Base-by-base conservation (phyloP, 2,797 vertebrate genomes). In the Muraenolepis orangiensis region DNA sequence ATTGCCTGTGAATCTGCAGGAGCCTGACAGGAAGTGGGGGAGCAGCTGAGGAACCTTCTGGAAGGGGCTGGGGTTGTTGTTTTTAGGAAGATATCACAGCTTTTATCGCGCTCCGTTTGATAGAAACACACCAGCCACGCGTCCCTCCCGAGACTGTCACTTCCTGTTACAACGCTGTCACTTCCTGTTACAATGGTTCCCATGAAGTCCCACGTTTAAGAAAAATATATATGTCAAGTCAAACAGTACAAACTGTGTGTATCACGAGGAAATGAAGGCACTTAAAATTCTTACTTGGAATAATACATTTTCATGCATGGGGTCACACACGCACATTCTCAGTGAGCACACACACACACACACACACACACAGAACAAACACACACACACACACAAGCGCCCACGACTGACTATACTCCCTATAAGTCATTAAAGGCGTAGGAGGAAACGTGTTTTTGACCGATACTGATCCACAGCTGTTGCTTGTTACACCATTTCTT, bases 311-410 rank as follows among this genome's bases (percentile, higher is more conserved):
- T 57, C 20, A 57, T n/a, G 18, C 46, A n/a, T n/a, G 6, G 20
- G 46, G n/a, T 18, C 46, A 57, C 46, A 57, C 46, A 7, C 1
- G 4, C 46, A 20, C 23, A 46, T 66, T n/a, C 31, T n/a, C n/a
- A n/a, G 29, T 23, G 31, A 30, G 46, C 10, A 36, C 64, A 61
- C 40, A 70, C 69, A 32, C 38, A 46, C 13, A 57, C 13, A 61
- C 30, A 51, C 40, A 78, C 51, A 64, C 28, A 75, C 66, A 72
- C 16, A 64, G 5, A 70, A 66, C 26, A 1, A 29, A 66, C 26
- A 66, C 64, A 57, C 46, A 57, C 3, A 20, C 18, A 46, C 18
- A 38, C 51, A 57, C 51, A 26, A 66, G 26, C 64, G 29, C 64
- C 64, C 28, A 29, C n/a, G n/a, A n/a, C n/a, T n/a, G n/a, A n/a